These are phyloP conservation scores for Crotalus horridus DNA, from an alignment of 2,113 vertebrate genomes.

Conservation along the genomic window DNA sequence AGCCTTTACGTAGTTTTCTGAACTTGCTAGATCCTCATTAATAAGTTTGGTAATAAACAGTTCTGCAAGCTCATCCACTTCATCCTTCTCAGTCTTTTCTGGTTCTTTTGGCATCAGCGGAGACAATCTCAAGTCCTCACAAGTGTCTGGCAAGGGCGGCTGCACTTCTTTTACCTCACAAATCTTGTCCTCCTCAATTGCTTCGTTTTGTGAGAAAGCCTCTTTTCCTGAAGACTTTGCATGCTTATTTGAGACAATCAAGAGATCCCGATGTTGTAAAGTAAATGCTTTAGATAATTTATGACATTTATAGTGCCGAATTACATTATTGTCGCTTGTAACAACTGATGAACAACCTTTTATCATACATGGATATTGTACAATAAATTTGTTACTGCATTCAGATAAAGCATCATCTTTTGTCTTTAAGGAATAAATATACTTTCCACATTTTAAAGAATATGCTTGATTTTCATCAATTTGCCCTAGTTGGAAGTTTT, in stretches of 20 bases:
- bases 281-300: conserved; percentile 90
- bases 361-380: conserved; percentile 96
- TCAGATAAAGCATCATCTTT: conserved; percentile 84
- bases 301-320: conserved; percentile 92
- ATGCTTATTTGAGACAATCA: conserved; percentile 87
- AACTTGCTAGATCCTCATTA: conserved; percentile 72
- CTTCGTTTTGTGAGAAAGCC: conserved; percentile 70
- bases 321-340: conserved; percentile 86
- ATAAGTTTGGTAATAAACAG: conserved; percentile 79
- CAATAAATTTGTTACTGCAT: conserved; percentile 82
- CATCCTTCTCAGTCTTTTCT: conserved; percentile 74
- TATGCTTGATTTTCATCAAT: conserved; percentile 70
- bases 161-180: conserved; percentile 61
- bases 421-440: conserved; percentile 80
- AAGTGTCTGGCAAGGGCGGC: conserved; percentile 34
- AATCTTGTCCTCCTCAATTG: conserved; percentile 52
- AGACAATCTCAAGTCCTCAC: conserved; percentile 67
- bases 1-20: conserved; percentile 65
- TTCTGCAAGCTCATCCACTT: conserved; percentile 78
- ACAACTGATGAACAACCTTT: conserved; percentile 91
- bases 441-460: conserved; percentile 75
- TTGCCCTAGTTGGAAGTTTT: conserved; percentile 61
- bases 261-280: conserved; percentile 85
- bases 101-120: conserved; percentile 58
- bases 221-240: conserved; percentile 65